A percentile compares a stretch with the other conserved stretches of the same genome.
These are phyloP conservation scores for Oxycera nigricornis DNA, from an alignment of 2,888 invertebrate species.

Conservation along the genomic window DNA sequence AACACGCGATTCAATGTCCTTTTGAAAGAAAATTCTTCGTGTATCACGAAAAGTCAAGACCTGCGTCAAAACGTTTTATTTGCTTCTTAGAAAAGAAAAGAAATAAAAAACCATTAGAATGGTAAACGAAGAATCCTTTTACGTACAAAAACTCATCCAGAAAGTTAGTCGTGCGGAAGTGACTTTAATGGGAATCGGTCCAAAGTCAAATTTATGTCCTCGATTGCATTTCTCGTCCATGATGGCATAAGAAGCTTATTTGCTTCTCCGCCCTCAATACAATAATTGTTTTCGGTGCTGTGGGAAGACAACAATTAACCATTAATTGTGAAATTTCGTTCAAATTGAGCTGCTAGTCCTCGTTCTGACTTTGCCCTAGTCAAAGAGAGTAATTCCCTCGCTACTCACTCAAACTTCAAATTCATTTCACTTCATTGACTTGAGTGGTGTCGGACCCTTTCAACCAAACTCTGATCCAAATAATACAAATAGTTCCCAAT, in stretches of 20 bases:
- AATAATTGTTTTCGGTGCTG: not conserved
- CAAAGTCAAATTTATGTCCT: constrained; percentile 15
- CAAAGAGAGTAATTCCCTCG: not conserved
- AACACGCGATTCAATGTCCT: too few relatives aligned
- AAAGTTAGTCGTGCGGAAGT: constrained; percentile 14
- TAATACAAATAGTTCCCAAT: not conserved
- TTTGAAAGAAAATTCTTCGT: too few relatives aligned
- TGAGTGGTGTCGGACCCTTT: not conserved
- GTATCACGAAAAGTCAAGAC: too few relatives aligned
- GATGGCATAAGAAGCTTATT: not conserved
- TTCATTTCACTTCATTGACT: constrained; percentile 27
- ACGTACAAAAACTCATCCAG: too few relatives aligned
- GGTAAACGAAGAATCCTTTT: too few relatives aligned
- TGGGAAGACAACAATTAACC: not conserved
- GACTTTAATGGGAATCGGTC: not conserved
- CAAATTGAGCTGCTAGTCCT: too few relatives aligned
- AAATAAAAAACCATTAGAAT: too few relatives aligned
- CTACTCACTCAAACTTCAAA: not conserved
- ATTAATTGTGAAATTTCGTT: constrained; percentile 23
- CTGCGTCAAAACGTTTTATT: too few relatives aligned
- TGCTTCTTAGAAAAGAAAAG: too few relatives aligned
- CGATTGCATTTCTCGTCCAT: not conserved
- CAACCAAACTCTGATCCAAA: not conserved
- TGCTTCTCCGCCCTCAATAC: not conserved
- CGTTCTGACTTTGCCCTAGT: not conserved